Conservation (phyloP, 2,797 vertebrate genomes). For the Picus viridis region DNA sequence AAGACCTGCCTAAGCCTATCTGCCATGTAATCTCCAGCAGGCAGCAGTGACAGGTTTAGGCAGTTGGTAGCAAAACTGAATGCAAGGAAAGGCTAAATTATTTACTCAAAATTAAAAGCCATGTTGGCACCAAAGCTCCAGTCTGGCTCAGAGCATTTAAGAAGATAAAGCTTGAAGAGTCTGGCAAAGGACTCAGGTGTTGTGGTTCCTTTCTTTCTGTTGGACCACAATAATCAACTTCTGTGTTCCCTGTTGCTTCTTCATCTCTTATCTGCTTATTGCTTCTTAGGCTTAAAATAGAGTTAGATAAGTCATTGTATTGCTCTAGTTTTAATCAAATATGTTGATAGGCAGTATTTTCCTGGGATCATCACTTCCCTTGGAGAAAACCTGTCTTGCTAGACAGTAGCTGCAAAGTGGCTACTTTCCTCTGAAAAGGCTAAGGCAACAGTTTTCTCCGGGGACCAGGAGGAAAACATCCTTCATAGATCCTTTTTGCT, state of each 20-base stretch:
- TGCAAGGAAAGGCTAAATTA: neutral
- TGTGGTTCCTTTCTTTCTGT: neutral
- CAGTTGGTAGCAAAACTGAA: neutral
- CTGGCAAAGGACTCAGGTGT: neutral
- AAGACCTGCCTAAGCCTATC: neutral
- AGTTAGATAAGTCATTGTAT: neutral
- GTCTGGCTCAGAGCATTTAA: neutral
- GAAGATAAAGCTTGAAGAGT: neutral
- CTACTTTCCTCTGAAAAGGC: slow-evolving; percentile 38
- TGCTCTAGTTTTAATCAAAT: neutral
- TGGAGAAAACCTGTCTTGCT: neutral
- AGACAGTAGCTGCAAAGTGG: slow-evolving; percentile 1
- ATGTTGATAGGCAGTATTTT: neutral
- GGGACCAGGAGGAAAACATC: neutral
- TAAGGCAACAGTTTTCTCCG: neutral
- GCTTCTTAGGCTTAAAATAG: neutral
- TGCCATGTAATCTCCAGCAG: neutral
- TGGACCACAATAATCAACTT: neutral
- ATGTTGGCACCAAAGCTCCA: neutral
- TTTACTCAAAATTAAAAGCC: slow-evolving; percentile 9
- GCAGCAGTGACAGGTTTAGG: neutral
- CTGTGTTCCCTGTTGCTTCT: neutral
- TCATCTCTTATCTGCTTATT: neutral
- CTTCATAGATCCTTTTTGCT: neutral
- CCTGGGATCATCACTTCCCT: neutral